Evolutionary conservation across 2,113 vertebrate genomes (phyloP), one percentile per base, ranked within the genome.

Genomic region (Delphinus delphis): DNA sequence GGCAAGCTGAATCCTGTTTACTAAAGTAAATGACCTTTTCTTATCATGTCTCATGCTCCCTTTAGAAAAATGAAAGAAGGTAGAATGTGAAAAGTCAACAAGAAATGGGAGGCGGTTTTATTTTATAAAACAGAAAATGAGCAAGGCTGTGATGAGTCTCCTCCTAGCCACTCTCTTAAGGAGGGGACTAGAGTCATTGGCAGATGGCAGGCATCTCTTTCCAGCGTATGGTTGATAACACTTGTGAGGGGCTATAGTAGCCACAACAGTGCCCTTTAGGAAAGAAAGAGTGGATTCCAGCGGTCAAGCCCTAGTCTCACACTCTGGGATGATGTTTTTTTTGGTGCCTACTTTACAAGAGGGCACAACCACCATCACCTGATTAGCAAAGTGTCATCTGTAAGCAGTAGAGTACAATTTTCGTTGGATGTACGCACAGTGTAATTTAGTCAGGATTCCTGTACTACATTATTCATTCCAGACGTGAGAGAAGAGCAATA

Each of bases 401-500:
- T 97, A 96, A 98, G 93, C 96, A 97, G 95, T 82, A 77, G 33
- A 80, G 67, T 93, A 92, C 92, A 95, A 83, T 97, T 98, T 98
- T 97, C 87, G 88, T 80, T 94, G 95, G 94, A 97, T 96, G 97
- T 95, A 86, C 77, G 98, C 96, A 98, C 97, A 98, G 87, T 98
- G 70, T 97, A 98, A 98, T 98, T 97, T 97, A 90, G 94, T 97
- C 88, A 97, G 96, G 96, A 97, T 98, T 94, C 77, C 97, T 41
- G 71, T 94, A 97, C 90, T 97, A 95, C 88, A 79, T 95, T 1
- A 38, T 90, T 97, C 93, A 97, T 98, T 96, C 77, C 47, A 95
- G 96, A 62, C 23, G 11, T 84, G 97, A 93, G 97, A 96, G 91
- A 95, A 95, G 95, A 96, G 26, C 44, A 62, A 96, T 96, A 97